These are phyloP conservation scores for Morpho helenor DNA, from an alignment of 2,888 invertebrate genomes.

Conservation along the genomic window DNA sequence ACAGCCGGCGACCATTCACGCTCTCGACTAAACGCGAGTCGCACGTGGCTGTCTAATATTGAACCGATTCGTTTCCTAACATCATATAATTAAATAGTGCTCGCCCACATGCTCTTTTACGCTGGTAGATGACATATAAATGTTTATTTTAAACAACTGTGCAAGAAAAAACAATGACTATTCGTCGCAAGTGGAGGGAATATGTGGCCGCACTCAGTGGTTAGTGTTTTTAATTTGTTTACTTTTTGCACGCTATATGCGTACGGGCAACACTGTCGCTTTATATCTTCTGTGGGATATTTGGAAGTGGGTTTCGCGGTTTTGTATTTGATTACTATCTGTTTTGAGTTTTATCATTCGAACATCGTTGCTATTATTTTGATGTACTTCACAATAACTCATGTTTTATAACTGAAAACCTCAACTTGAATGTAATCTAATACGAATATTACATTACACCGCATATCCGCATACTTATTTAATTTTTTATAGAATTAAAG, in stretches of 20 bases:
- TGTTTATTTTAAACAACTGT: conserved; percentile 58
- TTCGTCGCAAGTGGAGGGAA: conserved; percentile 70
- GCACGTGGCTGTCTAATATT: conserved; percentile 71
- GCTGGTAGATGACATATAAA: conserved; percentile 52
- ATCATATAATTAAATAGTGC: conserved; percentile 40
- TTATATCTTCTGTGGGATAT: conserved; percentile 6
- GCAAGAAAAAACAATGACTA: conserved; percentile 57
- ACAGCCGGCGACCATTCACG: conserved; percentile 53
- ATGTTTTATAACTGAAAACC: too few species aligned
- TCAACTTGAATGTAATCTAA: too few species aligned
- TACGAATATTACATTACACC: too few species aligned
- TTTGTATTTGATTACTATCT: too few species aligned
- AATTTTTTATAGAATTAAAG: too few species aligned
- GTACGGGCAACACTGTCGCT: conserved; percentile 26
- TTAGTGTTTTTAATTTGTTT: conserved; percentile 46
- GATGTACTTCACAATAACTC: too few species aligned
- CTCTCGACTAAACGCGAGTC: conserved; percentile 57
- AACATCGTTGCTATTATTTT: too few species aligned
- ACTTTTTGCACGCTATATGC: conserved; percentile 31
- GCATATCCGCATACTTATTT: too few species aligned
- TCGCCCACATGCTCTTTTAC: conserved; percentile 44
- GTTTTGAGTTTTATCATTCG: too few species aligned
- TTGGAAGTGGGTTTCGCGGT: too few species aligned
- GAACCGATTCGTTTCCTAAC: conserved; percentile 45
- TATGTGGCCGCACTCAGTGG: conserved; percentile 73